Percentiles rank a stretch among this genome's conserved stretches.
phyloP scores from a whole-genome alignment of 2,113 vertebrate species.

The Ciconia stormi region DNA sequence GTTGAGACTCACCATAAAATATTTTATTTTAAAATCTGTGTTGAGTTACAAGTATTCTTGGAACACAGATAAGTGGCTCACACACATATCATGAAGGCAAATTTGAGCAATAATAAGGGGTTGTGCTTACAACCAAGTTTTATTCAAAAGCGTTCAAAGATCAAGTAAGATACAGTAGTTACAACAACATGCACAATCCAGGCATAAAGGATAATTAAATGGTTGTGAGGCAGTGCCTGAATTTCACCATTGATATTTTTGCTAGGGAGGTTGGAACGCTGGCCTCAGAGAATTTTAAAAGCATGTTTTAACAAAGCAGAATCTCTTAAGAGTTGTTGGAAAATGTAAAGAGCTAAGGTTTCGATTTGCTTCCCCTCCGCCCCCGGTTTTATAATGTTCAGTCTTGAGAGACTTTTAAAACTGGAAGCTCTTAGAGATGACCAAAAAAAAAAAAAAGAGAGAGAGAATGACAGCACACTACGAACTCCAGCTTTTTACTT shows the following conservation, averaged over 20 bases:
- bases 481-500: neutral
- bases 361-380: neutral
- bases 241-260: conserved; percentile 10
- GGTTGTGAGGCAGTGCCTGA: neutral
- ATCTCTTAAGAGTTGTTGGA: neutral
- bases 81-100: neutral
- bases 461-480: neutral
- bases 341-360: neutral
- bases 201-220: conserved; percentile 8
- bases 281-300: neutral
- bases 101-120: neutral
- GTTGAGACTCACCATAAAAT: neutral
- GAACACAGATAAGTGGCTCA: neutral
- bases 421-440: neutral
- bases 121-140: neutral
- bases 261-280: neutral
- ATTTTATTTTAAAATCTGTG: neutral
- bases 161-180: neutral
- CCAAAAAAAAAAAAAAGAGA: neutral
- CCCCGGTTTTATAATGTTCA: neutral
- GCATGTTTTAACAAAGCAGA: conserved; percentile 23
- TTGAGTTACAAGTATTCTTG: neutral
- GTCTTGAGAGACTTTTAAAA: neutral
- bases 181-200: neutral
- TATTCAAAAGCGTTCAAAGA: neutral